A percentile compares a stretch with the other conserved stretches of the same genome.
These are phyloP conservation scores for Asarcornis scutulata DNA, from an alignment of 2,113 vertebrate species.

Conservation along the genomic window DNA sequence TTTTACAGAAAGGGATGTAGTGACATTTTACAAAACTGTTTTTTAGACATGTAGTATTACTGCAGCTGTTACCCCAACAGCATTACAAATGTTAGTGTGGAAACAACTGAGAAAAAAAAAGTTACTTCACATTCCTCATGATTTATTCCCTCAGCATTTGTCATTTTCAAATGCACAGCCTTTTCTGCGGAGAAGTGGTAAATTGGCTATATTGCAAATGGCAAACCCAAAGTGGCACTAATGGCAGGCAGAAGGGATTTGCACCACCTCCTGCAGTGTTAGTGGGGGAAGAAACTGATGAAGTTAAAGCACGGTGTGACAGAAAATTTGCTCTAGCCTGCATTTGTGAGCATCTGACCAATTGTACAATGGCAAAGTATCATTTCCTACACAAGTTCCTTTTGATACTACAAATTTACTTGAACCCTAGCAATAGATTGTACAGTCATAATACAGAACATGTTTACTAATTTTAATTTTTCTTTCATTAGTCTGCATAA, in stretches of 20 bases:
- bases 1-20: not conserved
- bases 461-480: constrained; percentile 19
- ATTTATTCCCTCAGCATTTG: not conserved
- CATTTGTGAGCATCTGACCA: rapidly evolving
- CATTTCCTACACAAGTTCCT: not conserved
- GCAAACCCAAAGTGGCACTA: not conserved
- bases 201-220: not conserved
- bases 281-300: not conserved
- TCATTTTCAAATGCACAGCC: not conserved
- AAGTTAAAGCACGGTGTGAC: not conserved
- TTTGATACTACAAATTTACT: not conserved
- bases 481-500: not conserved
- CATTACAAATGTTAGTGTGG: not conserved
- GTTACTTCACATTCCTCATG: not conserved
- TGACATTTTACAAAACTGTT: not conserved
- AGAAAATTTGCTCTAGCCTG: not conserved
- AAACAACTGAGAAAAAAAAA: not conserved
- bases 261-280: not conserved
- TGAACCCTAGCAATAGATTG: not conserved
- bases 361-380: not conserved
- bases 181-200: not conserved
- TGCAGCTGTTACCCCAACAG: not conserved
- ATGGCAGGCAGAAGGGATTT: not conserved
- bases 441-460: not conserved
- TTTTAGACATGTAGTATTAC: not conserved